Conservation (phyloP, 2,113 vertebrate genomes). For the Daphoenositta chrysoptera region DNA sequence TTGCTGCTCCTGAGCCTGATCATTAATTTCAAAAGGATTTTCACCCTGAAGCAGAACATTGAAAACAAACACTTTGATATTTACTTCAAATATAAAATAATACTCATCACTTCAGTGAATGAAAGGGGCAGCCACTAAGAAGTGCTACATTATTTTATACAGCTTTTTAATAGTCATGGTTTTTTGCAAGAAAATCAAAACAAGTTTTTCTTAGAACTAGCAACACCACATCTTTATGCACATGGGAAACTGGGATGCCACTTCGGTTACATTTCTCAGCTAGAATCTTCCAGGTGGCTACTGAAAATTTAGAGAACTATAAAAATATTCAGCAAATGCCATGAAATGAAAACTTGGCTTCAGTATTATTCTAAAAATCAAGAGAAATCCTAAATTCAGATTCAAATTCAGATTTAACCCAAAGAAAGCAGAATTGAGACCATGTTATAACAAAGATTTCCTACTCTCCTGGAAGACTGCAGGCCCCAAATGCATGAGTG, state of each 20-base stretch:
- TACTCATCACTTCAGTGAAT: background rate
- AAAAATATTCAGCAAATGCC: background rate
- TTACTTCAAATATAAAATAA: background rate
- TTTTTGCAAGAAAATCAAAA: background rate
- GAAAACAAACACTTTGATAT: background rate
- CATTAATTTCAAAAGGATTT: constrained; percentile 81
- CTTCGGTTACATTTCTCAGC: background rate
- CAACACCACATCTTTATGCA: background rate
- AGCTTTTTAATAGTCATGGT: background rate
- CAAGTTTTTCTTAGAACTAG: background rate
- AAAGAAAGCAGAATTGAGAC: background rate
- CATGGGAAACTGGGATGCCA: background rate
- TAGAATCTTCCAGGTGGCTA: background rate
- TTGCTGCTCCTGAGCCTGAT: constrained; percentile 73
- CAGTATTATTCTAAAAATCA: background rate
- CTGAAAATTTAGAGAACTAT: background rate
- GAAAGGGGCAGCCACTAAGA: background rate
- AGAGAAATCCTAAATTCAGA: background rate
- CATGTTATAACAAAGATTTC: background rate
- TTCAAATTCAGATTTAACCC: background rate
- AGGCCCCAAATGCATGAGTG: background rate
- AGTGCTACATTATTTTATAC: background rate
- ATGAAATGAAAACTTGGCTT: background rate
- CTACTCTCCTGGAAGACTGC: background rate
- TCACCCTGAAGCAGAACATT: constrained; percentile 73